A percentile compares a stretch with the other conserved stretches of the same genome.
These are phyloP conservation scores for Caenorhabditis sp. DNA, from an alignment of 2,888 invertebrate species.

Conservation along the genomic window DNA sequence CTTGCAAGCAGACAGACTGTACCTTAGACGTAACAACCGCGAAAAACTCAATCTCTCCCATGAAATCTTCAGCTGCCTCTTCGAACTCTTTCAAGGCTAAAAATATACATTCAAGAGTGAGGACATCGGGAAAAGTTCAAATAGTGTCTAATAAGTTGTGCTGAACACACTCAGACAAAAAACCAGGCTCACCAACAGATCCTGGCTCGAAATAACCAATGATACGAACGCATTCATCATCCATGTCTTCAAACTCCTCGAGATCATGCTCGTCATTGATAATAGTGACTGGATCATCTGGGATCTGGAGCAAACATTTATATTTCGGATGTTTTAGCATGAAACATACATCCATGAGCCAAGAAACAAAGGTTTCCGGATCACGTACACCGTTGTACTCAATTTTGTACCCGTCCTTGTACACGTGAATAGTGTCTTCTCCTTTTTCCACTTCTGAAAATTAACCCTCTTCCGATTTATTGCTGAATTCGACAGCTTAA, in stretches of 20 bases:
- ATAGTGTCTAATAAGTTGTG: too few species aligned
- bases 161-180: neutral
- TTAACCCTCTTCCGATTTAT: too few species aligned
- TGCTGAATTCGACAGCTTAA: too few species aligned
- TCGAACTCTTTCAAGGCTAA: constrained; percentile 79
- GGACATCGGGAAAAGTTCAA: too few species aligned
- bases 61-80: constrained; percentile 79
- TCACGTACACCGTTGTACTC: constrained; percentile 79
- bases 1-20: too few species aligned
- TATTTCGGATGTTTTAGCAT: neutral
- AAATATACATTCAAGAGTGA: too few species aligned
- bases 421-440: constrained; percentile 79
- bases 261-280: constrained; percentile 79
- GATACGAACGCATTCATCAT: constrained; percentile 77
- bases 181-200: constrained; percentile 68
- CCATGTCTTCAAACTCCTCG: constrained; percentile 78
- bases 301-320: constrained; percentile 71
- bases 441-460: constrained; percentile 77
- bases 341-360: constrained; percentile 79
- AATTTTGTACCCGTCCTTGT: constrained; percentile 79
- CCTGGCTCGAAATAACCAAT: constrained; percentile 79
- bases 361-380: constrained; percentile 79
- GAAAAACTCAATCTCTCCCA: constrained; percentile 79
- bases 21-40: constrained; percentile 78
- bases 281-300: constrained; percentile 79